Conservation (phyloP, 2,797 vertebrate genomes). For the Lithobates sylvaticus region DNA sequence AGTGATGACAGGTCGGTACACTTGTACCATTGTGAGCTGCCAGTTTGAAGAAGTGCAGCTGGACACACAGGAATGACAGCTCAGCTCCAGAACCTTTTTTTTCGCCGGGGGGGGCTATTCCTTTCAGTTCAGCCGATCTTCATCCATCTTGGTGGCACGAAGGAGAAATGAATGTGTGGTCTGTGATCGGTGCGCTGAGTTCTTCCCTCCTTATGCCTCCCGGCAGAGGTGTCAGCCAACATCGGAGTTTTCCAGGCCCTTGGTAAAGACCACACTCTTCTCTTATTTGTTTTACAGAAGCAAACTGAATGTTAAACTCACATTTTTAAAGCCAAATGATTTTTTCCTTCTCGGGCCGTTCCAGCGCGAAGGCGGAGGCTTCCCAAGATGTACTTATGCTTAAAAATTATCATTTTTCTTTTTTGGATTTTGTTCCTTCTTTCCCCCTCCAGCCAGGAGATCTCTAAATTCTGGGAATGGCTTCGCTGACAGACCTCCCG, state of each 20-base stretch:
- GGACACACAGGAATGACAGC: constrained; percentile 15
- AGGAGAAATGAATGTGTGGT: constrained; percentile 33
- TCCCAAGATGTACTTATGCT: constrained; percentile 1
- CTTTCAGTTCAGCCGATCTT: constrained; percentile 13
- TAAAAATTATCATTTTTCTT: constrained; percentile 4
- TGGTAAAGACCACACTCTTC: constrained; percentile 1
- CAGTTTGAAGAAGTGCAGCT: constrained; percentile 25
- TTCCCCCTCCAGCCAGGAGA: background rate
- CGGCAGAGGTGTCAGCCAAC: constrained; percentile 18
- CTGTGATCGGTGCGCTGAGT: constrained; percentile 7
- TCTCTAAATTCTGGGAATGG: constrained; percentile 7
- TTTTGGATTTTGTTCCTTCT: constrained; percentile 1
- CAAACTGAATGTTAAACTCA: background rate
- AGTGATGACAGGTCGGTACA: constrained; percentile 20
- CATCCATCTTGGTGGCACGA: constrained; percentile 42
- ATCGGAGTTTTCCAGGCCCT: constrained; percentile 15
- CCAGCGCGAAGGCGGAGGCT: constrained; percentile 27
- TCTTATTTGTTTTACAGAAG: background rate
- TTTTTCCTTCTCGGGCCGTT: background rate
- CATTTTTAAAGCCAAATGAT: constrained; percentile 2
- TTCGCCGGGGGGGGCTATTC: background rate
- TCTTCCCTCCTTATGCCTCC: background rate
- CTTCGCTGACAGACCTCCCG: constrained; percentile 45
- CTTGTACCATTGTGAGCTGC: constrained; percentile 23
- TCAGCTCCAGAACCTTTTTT: background rate